Evolutionary conservation across 2,113 vertebrate genomes (phyloP).

Genomic region (Marmota monax): DNA sequence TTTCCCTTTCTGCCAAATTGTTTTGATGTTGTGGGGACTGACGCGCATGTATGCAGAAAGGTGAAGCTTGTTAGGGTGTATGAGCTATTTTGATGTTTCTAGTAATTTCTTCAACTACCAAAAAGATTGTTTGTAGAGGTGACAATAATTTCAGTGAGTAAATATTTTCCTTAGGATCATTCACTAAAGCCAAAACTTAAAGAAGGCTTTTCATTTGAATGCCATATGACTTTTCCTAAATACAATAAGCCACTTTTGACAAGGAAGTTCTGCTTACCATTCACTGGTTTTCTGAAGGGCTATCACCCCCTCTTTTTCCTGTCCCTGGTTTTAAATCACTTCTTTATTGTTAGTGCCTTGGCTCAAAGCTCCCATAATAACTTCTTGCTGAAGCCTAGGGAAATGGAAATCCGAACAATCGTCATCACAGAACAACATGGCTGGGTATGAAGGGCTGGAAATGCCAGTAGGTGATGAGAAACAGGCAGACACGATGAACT

Average conservation of each 20-base stretch:
- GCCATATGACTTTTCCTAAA: background rate
- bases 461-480: background rate
- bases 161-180: background rate
- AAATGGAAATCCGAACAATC: background rate
- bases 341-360: background rate
- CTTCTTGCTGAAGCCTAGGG: constrained; percentile 9
- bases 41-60: background rate
- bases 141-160: background rate
- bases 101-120: background rate
- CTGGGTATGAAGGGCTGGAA: background rate
- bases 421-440: background rate
- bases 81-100: background rate
- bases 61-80: background rate
- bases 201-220: background rate
- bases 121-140: background rate
- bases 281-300: background rate
- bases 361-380: background rate
- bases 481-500: background rate
- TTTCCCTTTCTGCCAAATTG: background rate
- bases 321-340: constrained; percentile 5
- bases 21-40: background rate
- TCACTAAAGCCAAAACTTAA: background rate
- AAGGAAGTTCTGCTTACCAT: background rate
- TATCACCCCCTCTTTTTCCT: background rate
- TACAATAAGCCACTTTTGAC: background rate